Percentiles rank a stretch among this genome's conserved stretches.
These are phyloP conservation scores for Phyllopteryx taeniolatus DNA, from an alignment of 2,113 vertebrate species.

Conservation along the genomic window DNA sequence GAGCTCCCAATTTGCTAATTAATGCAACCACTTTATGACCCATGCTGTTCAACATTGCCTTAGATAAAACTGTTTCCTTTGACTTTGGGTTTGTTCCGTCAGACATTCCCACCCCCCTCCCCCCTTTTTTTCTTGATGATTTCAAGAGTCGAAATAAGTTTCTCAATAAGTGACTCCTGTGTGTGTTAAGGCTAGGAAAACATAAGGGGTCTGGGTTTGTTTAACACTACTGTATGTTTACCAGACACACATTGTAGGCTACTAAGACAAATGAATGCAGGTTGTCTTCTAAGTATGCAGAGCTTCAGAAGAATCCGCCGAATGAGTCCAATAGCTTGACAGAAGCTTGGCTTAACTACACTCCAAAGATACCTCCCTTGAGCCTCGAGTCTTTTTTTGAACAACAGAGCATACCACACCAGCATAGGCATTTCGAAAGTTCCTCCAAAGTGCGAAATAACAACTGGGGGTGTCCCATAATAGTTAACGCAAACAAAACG, in stretches of 20 bases:
- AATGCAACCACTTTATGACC: not conserved
- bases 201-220: conserved; percentile 30
- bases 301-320: conserved; percentile 11
- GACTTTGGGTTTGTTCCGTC: not conserved
- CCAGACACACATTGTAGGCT: conserved; percentile 22
- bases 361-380: conserved; percentile 37
- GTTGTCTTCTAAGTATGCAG: conserved; percentile 19
- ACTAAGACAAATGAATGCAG: conserved; percentile 24
- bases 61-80: not conserved
- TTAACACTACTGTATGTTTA: conserved; percentile 27
- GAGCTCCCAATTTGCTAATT: conserved; percentile 12
- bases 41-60: not conserved
- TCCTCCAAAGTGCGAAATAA: conserved; percentile 67
- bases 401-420: conserved; percentile 35
- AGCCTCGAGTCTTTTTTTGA: conserved; percentile 19
- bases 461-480: conserved; percentile 67
- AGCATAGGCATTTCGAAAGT: conserved; percentile 52
- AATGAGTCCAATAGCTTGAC: conserved; percentile 21
- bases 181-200: conserved; percentile 42
- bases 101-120: not conserved
- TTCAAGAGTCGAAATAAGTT: conserved; percentile 34
- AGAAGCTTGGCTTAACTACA: conserved; percentile 22
- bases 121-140: conserved; percentile 3
- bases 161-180: conserved; percentile 38
- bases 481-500: conserved; percentile 66